Conservation (phyloP, 1,140 invertebrate genomes). For the Eriocheir sinensis region DNA sequence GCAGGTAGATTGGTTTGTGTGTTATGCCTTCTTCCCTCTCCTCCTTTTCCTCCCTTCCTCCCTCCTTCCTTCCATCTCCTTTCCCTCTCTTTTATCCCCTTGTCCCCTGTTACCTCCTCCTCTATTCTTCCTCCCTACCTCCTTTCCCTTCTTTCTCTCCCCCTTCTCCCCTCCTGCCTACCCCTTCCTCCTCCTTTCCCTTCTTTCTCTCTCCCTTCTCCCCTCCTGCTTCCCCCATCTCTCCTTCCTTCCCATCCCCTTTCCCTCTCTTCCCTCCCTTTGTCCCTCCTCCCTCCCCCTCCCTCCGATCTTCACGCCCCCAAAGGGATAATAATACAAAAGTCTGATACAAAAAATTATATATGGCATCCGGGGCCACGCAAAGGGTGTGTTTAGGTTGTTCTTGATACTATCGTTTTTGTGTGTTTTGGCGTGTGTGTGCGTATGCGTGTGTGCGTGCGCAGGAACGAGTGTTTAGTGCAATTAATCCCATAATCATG, state of each 20-base stretch:
- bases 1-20: not conserved
- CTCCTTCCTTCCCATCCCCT: not conserved
- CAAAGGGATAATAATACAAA: conserved; percentile 25
- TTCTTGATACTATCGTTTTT: not conserved
- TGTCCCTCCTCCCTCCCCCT: not conserved
- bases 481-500: too few relatives aligned
- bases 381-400: not conserved
- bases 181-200: not conserved
- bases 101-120: not conserved
- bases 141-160: not conserved
- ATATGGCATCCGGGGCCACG: not conserved
- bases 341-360: not conserved
- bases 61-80: not conserved
- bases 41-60: too few relatives aligned
- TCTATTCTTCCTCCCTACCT: not conserved
- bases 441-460: not conserved
- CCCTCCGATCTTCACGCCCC: not conserved
- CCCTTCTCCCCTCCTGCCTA: not conserved
- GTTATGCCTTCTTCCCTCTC: not conserved
- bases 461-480: not conserved
- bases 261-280: not conserved
- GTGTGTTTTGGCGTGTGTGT: not conserved
- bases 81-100: not conserved
- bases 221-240: not conserved
- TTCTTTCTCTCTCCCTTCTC: not conserved